Evolutionary conservation across 2,888 invertebrate genomes (phyloP), one percentile per base, ranked within the genome.

Genomic region (Gandaritis pyraliata): DNA sequence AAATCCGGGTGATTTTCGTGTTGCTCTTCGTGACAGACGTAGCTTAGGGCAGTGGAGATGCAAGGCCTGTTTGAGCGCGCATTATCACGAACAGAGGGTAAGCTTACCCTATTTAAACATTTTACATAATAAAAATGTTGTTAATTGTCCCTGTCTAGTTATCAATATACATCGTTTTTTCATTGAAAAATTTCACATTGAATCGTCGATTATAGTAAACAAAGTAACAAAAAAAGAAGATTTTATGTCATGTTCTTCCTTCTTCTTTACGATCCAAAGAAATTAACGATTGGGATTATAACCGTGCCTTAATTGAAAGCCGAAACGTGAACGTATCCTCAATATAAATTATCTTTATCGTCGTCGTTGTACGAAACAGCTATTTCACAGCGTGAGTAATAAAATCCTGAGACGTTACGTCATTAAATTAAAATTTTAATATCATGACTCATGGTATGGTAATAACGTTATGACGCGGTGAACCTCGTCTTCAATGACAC

Each of bases 371-470:
- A 68, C 71, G 70, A 61, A 74, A 71, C 60, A 68, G 71, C 66
- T 65, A 71, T 71, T 74, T 74, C 67, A 78, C 68, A 66, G 69
- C 70, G 68, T 54, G 58, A 38, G 71, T 66, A 75, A 76, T 78
- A 78, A 78, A 78, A 73, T 50, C 63, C 43, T 54, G 61, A 64
- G 53, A 68, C 70, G 72, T 75, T 73, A 75, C 70, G 71, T 68
- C 70, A 49, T 58, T 59, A 73, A 76, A 75, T 79, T 74, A 75
- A 72, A 70, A 58, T 73, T 74, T 74, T 78, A 74, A 78, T 75
- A 75, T 66, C 65, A 59, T 18, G 50, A 54, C 50, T 55, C 36
- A 36, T 15, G 50, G 58, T 10, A 48, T 30, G 23, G 29, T 43
- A 43, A 43, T 16, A 41, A 7, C 33, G 8, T 33, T 33, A 33